These are phyloP conservation scores for Dicentrarchus labrax DNA, from an alignment of 2,113 vertebrate genomes.

Conservation along the genomic window DNA sequence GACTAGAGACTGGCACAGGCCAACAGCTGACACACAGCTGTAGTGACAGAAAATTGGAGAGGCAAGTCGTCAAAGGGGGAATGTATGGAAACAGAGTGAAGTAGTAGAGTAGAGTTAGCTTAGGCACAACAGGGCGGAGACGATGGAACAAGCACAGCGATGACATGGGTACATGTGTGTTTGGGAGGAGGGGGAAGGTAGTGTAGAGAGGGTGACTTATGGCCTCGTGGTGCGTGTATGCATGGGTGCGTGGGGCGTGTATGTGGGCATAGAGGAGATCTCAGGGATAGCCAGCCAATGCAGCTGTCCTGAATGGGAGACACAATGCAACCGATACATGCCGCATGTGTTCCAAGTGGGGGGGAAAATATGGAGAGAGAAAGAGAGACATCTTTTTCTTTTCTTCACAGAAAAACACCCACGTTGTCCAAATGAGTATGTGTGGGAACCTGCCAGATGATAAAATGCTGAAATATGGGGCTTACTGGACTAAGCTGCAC, in stretches of 20 bases:
- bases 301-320: slow-evolving; percentile 83
- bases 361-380: slow-evolving; percentile 11
- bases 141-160: slow-evolving; percentile 59
- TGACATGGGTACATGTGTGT: slow-evolving; percentile 71
- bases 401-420: slow-evolving; percentile 30
- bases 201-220: slow-evolving; percentile 65
- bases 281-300: slow-evolving; percentile 72
- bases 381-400: background rate
- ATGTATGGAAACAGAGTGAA: slow-evolving; percentile 63
- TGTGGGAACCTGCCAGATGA: slow-evolving; percentile 32
- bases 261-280: slow-evolving; percentile 61
- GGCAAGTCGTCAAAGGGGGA: background rate
- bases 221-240: slow-evolving; percentile 40
- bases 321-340: slow-evolving; percentile 72
- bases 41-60: slow-evolving; percentile 72
- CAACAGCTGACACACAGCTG: slow-evolving; percentile 87
- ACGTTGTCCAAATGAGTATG: slow-evolving; percentile 32
- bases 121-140: slow-evolving; percentile 45
- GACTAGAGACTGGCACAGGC: slow-evolving; percentile 72
- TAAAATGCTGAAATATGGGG: slow-evolving; percentile 51
- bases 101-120: slow-evolving; percentile 26
- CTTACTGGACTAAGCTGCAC: slow-evolving; percentile 12
- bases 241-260: background rate
- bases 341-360: slow-evolving; percentile 68
- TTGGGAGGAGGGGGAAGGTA: slow-evolving; percentile 45